These are phyloP conservation scores for Oscheius sp. DNA, from an alignment of 2,888 invertebrate genomes.

Conservation along the genomic window DNA sequence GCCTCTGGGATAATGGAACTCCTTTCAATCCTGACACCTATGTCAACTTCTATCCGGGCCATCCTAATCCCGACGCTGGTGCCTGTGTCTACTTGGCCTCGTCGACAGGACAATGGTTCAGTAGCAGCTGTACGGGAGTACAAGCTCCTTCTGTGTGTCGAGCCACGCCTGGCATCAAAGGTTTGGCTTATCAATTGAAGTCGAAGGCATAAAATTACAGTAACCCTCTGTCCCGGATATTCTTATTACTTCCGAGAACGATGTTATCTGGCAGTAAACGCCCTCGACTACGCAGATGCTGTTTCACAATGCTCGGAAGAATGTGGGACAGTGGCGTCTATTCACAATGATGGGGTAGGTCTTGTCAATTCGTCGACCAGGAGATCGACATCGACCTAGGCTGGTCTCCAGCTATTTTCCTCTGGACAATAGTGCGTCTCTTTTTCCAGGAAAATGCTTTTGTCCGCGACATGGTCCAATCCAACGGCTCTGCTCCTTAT, in stretches of 20 bases:
- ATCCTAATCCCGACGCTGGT: not conserved
- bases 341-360: not conserved
- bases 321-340: not conserved
- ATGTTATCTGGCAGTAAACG: not conserved
- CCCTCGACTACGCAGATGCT: not conserved
- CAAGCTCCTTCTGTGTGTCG: not conserved
- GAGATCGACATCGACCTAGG: too few relatives aligned
- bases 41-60: constrained; percentile 2
- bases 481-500: not conserved
- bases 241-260: not conserved
- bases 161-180: not conserved
- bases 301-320: not conserved
- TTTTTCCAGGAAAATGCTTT: constrained; percentile 14
- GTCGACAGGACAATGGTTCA: constrained; percentile 7
- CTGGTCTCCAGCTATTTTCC: too few relatives aligned
- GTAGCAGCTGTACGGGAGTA: not conserved
- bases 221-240: not conserved
- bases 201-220: not conserved
- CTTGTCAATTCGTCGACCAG: too few relatives aligned
- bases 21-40: not conserved
- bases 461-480: constrained; percentile 1
- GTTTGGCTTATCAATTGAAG: not conserved
- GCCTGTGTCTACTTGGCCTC: constrained; percentile 8
- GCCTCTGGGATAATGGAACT: constrained; percentile 12
- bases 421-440: too few relatives aligned